These are phyloP conservation scores for Gambusia affinis DNA, from an alignment of 2,113 vertebrate genomes.

Conservation along the genomic window DNA sequence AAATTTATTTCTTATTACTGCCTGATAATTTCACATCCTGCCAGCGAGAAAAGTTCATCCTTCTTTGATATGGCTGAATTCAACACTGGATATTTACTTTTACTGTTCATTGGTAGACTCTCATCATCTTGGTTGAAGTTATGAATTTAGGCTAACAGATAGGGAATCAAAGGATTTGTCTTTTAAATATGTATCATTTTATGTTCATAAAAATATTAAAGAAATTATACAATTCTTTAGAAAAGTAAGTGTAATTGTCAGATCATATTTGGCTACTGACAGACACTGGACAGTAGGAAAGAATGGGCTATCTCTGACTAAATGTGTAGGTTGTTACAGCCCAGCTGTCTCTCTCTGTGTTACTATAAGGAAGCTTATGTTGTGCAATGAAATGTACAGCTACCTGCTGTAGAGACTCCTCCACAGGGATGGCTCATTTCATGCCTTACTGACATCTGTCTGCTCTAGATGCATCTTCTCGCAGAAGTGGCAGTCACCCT, in stretches of 20 bases:
- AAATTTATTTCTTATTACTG: not conserved
- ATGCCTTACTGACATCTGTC: constrained; percentile 40
- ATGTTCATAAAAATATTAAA: not conserved
- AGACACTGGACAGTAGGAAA: constrained; percentile 10
- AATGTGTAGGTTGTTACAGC: constrained; percentile 15
- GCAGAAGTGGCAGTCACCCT: constrained; percentile 13
- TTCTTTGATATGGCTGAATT: too few species aligned
- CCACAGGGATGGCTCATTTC: constrained; percentile 54
- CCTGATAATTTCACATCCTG: too few species aligned
- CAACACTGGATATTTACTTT: too few species aligned
- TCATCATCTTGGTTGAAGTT: too few species aligned
- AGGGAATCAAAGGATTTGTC: too few species aligned
- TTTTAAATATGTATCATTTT: not conserved
- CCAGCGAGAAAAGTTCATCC: too few species aligned
- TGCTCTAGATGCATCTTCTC: constrained; percentile 16
- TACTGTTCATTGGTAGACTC: too few species aligned
- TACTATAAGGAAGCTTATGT: constrained; percentile 13
- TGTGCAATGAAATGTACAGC: constrained; percentile 29
- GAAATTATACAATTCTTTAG: not conserved
- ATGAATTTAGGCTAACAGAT: too few species aligned
- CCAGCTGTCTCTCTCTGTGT: constrained; percentile 27
- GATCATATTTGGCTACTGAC: not conserved
- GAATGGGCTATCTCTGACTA: not conserved
- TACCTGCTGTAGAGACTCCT: constrained; percentile 36
- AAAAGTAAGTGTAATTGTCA: not conserved